Evolutionary conservation across 2,113 vertebrate species (phyloP).

Genomic region (Microcebus lehilahytsara): DNA sequence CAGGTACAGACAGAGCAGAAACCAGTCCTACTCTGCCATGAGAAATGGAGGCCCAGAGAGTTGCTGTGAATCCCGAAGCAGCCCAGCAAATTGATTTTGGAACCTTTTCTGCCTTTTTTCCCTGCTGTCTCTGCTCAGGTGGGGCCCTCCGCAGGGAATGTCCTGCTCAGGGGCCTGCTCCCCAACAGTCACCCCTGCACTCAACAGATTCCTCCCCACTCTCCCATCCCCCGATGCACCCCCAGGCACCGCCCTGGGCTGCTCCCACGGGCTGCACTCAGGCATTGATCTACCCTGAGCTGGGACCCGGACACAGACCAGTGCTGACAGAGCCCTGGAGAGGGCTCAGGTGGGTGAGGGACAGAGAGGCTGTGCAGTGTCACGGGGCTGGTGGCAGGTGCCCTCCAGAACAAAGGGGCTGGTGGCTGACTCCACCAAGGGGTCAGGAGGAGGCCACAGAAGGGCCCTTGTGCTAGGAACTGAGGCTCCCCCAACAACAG

Average conservation of each 20-base stretch:
- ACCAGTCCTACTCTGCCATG: background rate
- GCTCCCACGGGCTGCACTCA: rapidly evolving
- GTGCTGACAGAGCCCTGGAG: background rate
- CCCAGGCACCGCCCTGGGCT: background rate
- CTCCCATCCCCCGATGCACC: rapidly evolving
- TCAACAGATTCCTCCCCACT: background rate
- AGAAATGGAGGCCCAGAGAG: background rate
- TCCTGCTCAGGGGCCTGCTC: background rate
- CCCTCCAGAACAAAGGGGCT: background rate
- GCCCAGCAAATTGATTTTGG: background rate
- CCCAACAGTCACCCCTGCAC: background rate
- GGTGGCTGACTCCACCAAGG: too few relatives aligned
- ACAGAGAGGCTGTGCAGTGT: rapidly evolving
- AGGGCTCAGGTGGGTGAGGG: background rate
- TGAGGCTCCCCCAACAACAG: rapidly evolving
- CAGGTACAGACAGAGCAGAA: background rate
- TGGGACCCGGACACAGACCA: background rate
- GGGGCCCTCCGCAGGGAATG: background rate
- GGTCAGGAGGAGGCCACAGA: background rate
- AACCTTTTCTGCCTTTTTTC: background rate
- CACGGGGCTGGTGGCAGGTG: background rate
- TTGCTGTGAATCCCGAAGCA: background rate
- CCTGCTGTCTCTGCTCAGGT: background rate
- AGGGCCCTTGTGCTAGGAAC: background rate
- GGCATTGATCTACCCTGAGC: background rate